A percentile compares a stretch with the other conserved stretches of the same genome.
These are phyloP conservation scores for Tholera decimalis DNA, from an alignment of 2,888 invertebrate genomes.

Conservation along the genomic window DNA sequence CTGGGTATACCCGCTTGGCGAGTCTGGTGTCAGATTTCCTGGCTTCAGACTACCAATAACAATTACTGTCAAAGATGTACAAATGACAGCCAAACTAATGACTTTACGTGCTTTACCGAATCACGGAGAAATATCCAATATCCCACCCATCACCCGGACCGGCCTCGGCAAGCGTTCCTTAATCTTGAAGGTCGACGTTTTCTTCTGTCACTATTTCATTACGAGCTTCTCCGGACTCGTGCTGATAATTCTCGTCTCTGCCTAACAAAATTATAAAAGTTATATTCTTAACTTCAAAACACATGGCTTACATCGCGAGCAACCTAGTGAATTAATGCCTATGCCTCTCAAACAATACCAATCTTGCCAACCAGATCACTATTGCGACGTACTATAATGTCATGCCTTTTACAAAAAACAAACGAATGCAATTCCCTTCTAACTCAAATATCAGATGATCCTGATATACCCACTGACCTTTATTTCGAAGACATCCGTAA, in stretches of 20 bases:
- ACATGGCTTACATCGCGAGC: background rate
- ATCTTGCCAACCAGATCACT: conserved; percentile 49
- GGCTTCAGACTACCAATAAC: too few relatives aligned
- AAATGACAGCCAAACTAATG: too few relatives aligned
- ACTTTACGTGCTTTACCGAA: too few relatives aligned
- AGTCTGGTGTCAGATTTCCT: too few relatives aligned
- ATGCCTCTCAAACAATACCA: conserved; percentile 28
- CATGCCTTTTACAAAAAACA: conserved; percentile 54
- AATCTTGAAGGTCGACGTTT: too few relatives aligned
- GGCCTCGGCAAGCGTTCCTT: too few relatives aligned
- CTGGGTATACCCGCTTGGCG: too few relatives aligned
- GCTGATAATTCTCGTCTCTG: background rate
- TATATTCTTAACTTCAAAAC: conserved; percentile 3
- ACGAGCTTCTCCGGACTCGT: too few relatives aligned
- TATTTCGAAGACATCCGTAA: conserved; percentile 55
- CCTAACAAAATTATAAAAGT: background rate
- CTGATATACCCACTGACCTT: conserved; percentile 49
- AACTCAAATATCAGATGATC: conserved; percentile 64
- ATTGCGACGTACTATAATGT: conserved; percentile 51
- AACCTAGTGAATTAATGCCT: conserved; percentile 25
- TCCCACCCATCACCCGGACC: too few relatives aligned
- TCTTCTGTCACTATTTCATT: too few relatives aligned
- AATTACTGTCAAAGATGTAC: too few relatives aligned
- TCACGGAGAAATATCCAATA: too few relatives aligned
- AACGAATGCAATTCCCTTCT: conserved; percentile 61